Evolutionary conservation across 37 sponge, comb jelly and placozoan genomes (phyloP), one percentile per base, ranked within the genome.

Genomic region (Oopsacas minuta): DNA sequence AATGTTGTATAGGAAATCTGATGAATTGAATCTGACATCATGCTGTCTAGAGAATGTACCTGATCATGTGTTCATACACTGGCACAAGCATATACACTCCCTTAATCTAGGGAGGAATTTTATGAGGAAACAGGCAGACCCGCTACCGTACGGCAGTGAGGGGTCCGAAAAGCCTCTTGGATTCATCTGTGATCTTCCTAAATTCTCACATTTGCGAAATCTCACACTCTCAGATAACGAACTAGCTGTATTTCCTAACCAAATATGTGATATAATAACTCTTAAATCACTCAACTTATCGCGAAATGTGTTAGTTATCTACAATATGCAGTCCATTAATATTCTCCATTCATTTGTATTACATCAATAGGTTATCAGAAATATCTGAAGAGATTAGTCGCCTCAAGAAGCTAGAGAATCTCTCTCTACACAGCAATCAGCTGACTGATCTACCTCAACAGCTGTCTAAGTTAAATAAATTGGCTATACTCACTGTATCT

Each of bases 361-460:
- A n/a, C 12, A 7, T 36, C 37, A 8, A 3, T 85, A 61, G 81
- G 37, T 35, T 85, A 12, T 38, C 8, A 3, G 86, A 82, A 5
- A 1, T 82, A 3, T n/a, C 82, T 22, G 81, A 35, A 84, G 86
- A 81, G 35, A 81, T 85, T 5, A 37, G 86, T 3, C 28, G 37
- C 36, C 34, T 39, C 81, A 37, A 0, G 52, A 94, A 92, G 23
- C 85, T 94, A 7, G 83, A 86, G 0, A 85, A 88, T 23, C 93
- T 94, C 23, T 93, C 89, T 15, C 84, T 94, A 23, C 91, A 91
- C 83, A 84, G 91, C 82, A 94, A 94, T 53, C 88, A 85, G 15
- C 84, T 94, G 35, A 86, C 81, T 0, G 38, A 38, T 35, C 85
- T 94, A 28, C 95, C 95, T 22, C 37, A 83, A 38, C 39, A 87